Evolutionary conservation across 2,888 invertebrate genomes (phyloP).

Genomic region (Heliconius ismenius): DNA sequence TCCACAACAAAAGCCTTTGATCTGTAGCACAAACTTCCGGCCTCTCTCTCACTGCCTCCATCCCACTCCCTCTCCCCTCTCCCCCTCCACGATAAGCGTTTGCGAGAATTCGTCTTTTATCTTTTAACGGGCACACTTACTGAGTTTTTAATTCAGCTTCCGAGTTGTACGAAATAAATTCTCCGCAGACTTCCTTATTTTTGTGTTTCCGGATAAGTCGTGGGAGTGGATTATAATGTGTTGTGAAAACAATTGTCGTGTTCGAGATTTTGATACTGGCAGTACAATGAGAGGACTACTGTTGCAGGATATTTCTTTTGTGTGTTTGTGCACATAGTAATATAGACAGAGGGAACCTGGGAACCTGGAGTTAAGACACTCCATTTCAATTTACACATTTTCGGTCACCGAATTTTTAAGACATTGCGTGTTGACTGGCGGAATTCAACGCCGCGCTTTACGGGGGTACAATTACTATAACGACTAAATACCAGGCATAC

Average conservation of each 20-base stretch:
- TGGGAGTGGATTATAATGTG: slow-evolving; percentile 5
- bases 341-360: no score
- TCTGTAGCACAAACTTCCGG: slow-evolving; percentile 59
- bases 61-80: slow-evolving; percentile 17
- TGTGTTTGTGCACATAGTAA: no score
- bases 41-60: slow-evolving; percentile 19
- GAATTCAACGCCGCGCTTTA: no score
- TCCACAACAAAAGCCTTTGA: slow-evolving; percentile 69
- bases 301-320: neutral
- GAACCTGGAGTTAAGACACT: no score
- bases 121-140: slow-evolving; percentile 51
- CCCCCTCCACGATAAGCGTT: slow-evolving; percentile 49
- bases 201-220: slow-evolving; percentile 15
- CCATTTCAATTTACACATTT: no score
- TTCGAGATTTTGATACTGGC: slow-evolving; percentile 22
- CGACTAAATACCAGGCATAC: no score
- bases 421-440: no score
- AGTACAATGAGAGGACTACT: neutral
- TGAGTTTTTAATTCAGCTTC: slow-evolving; percentile 48
- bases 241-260: slow-evolving; percentile 19
- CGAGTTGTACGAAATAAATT: slow-evolving; percentile 39
- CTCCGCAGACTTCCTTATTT: slow-evolving; percentile 26
- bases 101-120: slow-evolving; percentile 55
- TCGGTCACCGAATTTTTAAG: no score
- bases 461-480: no score